A percentile compares a stretch with the other conserved stretches of the same genome.
These are phyloP conservation scores for Drosophila subquinaria DNA, from an alignment of 2,888 invertebrate species.

Conservation along the genomic window DNA sequence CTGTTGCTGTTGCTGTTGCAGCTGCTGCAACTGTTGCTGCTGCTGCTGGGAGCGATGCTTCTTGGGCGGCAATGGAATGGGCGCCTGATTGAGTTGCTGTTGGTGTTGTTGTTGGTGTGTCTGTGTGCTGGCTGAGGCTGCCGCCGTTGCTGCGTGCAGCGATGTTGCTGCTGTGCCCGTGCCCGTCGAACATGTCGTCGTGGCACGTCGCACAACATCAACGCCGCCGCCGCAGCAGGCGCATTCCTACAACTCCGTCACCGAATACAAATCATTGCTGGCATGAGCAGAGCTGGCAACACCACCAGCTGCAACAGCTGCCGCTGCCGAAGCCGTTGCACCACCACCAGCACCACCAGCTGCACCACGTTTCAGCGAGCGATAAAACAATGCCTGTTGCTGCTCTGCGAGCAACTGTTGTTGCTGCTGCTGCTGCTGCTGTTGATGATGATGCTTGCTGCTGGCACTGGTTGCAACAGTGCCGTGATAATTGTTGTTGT, in stretches of 20 bases:
- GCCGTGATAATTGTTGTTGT: conserved; percentile 71
- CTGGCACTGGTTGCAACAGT: conserved; percentile 43
- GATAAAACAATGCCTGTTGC: conserved; percentile 83
- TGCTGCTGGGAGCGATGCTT: conserved; percentile 67
- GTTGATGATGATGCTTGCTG: conserved; percentile 63
- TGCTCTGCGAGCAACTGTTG: conserved; percentile 71
- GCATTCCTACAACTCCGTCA: conserved; percentile 89
- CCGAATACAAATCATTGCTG: conserved; percentile 89
- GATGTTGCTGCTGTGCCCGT: conserved; percentile 76
- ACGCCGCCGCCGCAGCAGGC: conserved; percentile 86
- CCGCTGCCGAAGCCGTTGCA: conserved; percentile 32
- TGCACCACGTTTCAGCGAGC: conserved; percentile 86
- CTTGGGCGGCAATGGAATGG: conserved; percentile 75
- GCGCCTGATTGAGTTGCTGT: conserved; percentile 61
- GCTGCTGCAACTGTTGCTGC: conserved; percentile 44
- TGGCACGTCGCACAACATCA: conserved; percentile 84
- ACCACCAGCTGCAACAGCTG: conserved; percentile 34
- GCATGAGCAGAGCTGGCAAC: conserved; percentile 82
- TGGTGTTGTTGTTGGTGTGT: conserved; percentile 42
- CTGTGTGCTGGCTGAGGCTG: conserved; percentile 69
- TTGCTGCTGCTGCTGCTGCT: conserved; percentile 65
- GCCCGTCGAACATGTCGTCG: conserved; percentile 64
- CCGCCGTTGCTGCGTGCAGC: conserved; percentile 78
- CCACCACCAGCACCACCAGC: conserved; percentile 17
- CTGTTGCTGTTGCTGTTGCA: conserved; percentile 50